These are phyloP conservation scores for Melieria omissa DNA, from an alignment of 2,888 invertebrate species.

Conservation along the genomic window DNA sequence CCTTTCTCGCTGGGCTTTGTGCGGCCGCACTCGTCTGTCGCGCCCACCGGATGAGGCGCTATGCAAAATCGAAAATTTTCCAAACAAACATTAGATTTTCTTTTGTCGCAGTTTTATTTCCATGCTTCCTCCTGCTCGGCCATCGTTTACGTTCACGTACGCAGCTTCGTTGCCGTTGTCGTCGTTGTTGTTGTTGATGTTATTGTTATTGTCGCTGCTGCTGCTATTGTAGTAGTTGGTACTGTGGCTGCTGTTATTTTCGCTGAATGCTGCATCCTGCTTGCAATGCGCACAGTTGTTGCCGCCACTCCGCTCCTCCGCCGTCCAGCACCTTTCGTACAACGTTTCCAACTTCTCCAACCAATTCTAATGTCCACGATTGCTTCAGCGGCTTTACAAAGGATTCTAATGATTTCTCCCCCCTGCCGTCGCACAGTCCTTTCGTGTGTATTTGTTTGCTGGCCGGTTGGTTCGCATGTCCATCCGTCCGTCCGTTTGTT, in stretches of 20 bases:
- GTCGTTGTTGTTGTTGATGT: conserved; percentile 21
- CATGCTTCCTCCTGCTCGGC: background rate
- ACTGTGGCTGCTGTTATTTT: conserved; percentile 16
- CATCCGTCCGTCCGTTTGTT: conserved; percentile 30
- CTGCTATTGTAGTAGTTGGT: conserved; percentile 8
- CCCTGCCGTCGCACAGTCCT: conserved; percentile 6
- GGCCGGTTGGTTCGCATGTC: conserved; percentile 22
- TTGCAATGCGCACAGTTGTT: background rate
- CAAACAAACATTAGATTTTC: conserved; percentile 44
- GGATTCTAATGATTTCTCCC: conserved; percentile 61
- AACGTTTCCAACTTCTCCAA: too few species aligned
- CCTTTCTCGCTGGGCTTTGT: too few species aligned
- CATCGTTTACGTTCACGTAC: background rate
- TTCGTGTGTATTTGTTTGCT: conserved; percentile 48
- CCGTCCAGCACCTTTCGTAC: too few species aligned
- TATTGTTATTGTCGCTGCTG: conserved; percentile 26
- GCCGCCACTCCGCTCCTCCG: too few species aligned
- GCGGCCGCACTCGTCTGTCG: too few species aligned
- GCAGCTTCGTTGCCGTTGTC: background rate
- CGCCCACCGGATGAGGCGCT: conserved; percentile 12
- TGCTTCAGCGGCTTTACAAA: conserved; percentile 50
- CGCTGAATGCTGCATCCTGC: conserved; percentile 1
- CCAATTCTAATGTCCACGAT: background rate
- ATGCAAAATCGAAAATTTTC: conserved; percentile 41
- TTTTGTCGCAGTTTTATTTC: conserved; percentile 39